Percentiles rank a stretch among this genome's conserved stretches.
Conservation (phyloP, 2,113 vertebrate genomes). For the Daubentonia madagascariensis region DNA sequence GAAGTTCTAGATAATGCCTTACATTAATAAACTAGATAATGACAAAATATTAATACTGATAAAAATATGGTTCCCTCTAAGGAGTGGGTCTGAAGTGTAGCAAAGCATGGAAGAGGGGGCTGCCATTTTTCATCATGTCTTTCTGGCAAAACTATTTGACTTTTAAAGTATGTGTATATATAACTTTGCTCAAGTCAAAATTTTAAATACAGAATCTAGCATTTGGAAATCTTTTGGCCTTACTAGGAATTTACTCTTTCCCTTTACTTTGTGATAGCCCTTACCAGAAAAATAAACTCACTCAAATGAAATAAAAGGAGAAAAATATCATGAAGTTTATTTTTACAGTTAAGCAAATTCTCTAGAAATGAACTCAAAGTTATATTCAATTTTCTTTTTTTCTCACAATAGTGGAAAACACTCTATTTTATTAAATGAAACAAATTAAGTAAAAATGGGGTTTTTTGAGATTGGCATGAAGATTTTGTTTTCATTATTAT, state of each 20-base stretch:
- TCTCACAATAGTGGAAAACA: neutral
- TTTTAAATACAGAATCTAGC: slow-evolving; percentile 11
- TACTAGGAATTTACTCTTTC: neutral
- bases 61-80: neutral
- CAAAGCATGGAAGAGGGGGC: neutral
- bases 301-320: neutral
- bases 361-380: slow-evolving; percentile 6
- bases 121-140: neutral
- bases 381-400: neutral
- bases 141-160: neutral
- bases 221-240: neutral
- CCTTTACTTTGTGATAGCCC: neutral
- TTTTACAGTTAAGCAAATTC: slow-evolving; percentile 10
- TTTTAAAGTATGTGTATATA: neutral
- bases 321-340: slow-evolving; percentile 11
- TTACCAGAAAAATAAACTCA: slow-evolving; percentile 17
- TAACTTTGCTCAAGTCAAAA: slow-evolving; percentile 17
- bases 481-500: neutral
- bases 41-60: neutral
- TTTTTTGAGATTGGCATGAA: neutral
- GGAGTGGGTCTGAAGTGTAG: neutral
- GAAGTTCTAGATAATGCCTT: neutral
- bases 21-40: neutral
- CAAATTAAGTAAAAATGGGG: neutral
- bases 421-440: neutral